Conservation (phyloP, 1,140 invertebrate species). For the Aricia agestis region DNA sequence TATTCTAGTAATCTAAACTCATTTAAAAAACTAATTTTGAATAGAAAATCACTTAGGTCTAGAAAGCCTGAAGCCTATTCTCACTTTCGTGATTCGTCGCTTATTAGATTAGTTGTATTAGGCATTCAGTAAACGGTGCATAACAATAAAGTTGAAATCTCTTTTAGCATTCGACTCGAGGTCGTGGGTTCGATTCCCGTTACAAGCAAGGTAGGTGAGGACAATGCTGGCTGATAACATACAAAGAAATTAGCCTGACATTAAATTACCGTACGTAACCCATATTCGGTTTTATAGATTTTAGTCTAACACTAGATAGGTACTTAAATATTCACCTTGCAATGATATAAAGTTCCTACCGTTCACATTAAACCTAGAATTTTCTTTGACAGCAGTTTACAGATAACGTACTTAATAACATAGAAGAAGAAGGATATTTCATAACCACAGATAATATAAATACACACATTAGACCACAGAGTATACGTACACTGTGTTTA, state of each 20-base stretch:
- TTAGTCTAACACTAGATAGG: too few species aligned
- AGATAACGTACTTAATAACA: slow-evolving; percentile 24
- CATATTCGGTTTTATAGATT: too few species aligned
- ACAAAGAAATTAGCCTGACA: too few species aligned
- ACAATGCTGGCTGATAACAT: too few species aligned
- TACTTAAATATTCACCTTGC: not conserved
- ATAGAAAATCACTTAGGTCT: slow-evolving; percentile 13
- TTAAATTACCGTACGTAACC: too few species aligned
- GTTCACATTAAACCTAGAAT: not conserved
- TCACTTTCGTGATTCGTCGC: not conserved
- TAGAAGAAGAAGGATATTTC: slow-evolving; percentile 32
- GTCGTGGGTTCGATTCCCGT: too few species aligned
- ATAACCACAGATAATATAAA: slow-evolving; percentile 31
- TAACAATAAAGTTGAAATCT: too few species aligned
- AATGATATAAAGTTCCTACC: not conserved
- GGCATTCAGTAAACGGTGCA: too few species aligned
- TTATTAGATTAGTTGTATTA: too few species aligned
- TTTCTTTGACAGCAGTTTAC: not conserved
- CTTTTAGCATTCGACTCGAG: too few species aligned
- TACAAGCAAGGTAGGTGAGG: too few species aligned
- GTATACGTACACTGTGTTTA: slow-evolving; percentile 31
- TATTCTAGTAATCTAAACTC: slow-evolving; percentile 54
- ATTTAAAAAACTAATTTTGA: slow-evolving; percentile 35
- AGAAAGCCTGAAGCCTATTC: slow-evolving; percentile 1
- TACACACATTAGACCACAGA: slow-evolving; percentile 32